Evolutionary conservation across 2,888 invertebrate species (phyloP), one percentile per base, ranked within the genome.

Genomic region (Rhimphoctona megacephalus): DNA sequence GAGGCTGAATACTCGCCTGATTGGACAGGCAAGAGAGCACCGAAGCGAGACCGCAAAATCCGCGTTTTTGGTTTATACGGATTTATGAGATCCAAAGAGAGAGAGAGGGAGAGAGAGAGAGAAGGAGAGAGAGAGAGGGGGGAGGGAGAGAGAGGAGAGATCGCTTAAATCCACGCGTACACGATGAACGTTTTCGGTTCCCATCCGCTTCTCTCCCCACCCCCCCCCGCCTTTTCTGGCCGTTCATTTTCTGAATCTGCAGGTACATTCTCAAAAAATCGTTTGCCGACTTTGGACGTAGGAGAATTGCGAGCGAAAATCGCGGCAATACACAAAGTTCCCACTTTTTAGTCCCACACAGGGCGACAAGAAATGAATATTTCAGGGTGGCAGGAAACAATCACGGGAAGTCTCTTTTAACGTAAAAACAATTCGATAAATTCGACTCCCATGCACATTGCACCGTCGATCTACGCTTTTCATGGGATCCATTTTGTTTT

Each of bases 1-100:
- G 89, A 89, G 89, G 88, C 88, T 86, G 89, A 90, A 90, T 89
- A 82, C 88, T 85, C 86, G 86, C 80, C 84, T 64, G 83, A 78
- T 74, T 85, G 80, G 85, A 76, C 69, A 61, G 67, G 66, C 66
- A 54, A 19, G 82, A 52, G 70, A 83, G 81, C 81, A 80, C 79
- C 46, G 81, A 84, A 76, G 82, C 78, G 85, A 86, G 86, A 86
- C 89, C 89, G 85, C 87, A 87, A 87, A 88, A 86, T 87, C 86
- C 86, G 76, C 85, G 85, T 69, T 73, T 69, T 54, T 52, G 57
- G 77, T 77, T 72, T 76, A 78, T 74, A 77, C 86, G 72, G 49
- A 72, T 66, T 25, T 49, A 43, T 64, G 54, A 67, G 49, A 54
- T 25, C n/a, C 74, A 64, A 46, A 39, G 76, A 77, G 49, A 70